A percentile compares a stretch with the other conserved stretches of the same genome.
Conservation (phyloP, 2,797 vertebrate species). For the Ara ararauna region DNA sequence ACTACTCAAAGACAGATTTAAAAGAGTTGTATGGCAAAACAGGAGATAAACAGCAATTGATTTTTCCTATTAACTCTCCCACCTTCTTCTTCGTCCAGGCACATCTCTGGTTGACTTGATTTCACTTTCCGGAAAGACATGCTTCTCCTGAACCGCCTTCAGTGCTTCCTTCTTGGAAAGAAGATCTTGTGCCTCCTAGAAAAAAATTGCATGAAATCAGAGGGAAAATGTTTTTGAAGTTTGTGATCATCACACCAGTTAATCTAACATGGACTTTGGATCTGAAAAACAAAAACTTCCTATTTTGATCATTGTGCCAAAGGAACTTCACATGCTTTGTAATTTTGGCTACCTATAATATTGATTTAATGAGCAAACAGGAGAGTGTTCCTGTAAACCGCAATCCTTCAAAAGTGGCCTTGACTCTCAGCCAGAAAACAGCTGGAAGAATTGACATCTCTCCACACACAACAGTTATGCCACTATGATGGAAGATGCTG, state of each 20-base stretch:
- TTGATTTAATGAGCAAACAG: background rate
- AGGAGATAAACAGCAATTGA: background rate
- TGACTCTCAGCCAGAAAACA: background rate
- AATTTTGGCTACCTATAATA: background rate
- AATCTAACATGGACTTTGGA: fast-evolving
- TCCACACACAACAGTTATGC: fast-evolving
- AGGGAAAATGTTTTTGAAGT: background rate
- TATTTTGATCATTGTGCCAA: background rate
- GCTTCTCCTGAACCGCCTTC: background rate
- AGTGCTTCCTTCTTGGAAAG: constrained; percentile 43
- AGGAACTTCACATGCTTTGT: background rate
- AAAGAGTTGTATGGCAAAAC: background rate
- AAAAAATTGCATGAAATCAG: background rate
- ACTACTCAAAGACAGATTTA: background rate
- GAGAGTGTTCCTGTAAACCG: background rate
- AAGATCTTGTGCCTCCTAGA: constrained; percentile 41
- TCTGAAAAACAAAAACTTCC: background rate
- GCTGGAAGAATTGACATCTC: background rate
- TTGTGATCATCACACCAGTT: background rate
- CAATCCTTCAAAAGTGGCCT: background rate
- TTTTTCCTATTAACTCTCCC: background rate
- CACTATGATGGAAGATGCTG: background rate
- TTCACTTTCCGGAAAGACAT: background rate
- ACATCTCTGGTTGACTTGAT: background rate
- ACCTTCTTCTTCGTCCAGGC: constrained; percentile 39